Evolutionary conservation across 37 sponge, comb jelly and placozoan genomes (phyloP), one percentile per base, ranked within the genome.

Genomic region (Petrosia ficiformis): DNA sequence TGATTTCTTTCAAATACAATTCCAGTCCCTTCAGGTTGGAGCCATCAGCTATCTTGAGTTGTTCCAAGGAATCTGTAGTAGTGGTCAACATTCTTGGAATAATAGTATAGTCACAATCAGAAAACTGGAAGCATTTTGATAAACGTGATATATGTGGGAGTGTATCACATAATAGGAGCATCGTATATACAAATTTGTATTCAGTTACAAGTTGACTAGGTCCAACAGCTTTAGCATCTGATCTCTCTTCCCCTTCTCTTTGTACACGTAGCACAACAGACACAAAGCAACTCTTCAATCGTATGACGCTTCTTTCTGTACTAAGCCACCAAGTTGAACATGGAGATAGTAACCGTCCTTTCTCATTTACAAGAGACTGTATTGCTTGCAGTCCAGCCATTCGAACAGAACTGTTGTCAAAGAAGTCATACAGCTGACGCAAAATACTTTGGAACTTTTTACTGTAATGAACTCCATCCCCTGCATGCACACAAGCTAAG

Each of bases 321-420:
- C 83, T 74, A n/a, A 82, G 76, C 83, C 83, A 82, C 31, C 76
- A 32, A 25, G 83, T 82, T 4, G 76, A 65, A 43, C 68, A 82
- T 35, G 83, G 76, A 3, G 76, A 75, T 36, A 42, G 10, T 3
- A 76, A 69, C 59, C 43, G 42, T 5, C 76, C 76, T 66, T 63
- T 67, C 41, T 82, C 83, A 38, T 82, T 29, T 43, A 82, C 10
- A 22, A 82, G 70, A 28, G 56, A 32, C 57, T 82, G 76, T 21
- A 82, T 69, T 26, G 76, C 75, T 37, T 73, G n/a, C 42, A 82
- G 67, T 38, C 75, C 76, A 76, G 83, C 76, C 42, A 40, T 82
- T 75, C 75, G 30, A 4, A 82, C 76, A 43, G 75, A 22, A 73
- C 83, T 82, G 70, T 82, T 82, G 39, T 82, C 67, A 64, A 74